Base-by-base conservation (phyloP, 2,888 invertebrate genomes). In the Xestia ashworthii region DNA sequence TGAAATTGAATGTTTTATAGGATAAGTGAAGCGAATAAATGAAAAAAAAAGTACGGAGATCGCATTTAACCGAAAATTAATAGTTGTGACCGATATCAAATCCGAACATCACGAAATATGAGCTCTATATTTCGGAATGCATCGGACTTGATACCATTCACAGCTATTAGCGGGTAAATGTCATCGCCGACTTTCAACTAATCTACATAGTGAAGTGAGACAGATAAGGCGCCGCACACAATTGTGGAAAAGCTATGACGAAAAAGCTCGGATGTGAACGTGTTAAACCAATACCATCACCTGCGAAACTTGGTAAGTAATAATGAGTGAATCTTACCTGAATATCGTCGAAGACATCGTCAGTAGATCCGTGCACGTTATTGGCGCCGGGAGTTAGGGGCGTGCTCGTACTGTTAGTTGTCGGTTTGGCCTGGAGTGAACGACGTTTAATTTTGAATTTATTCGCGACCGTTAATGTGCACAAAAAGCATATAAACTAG, bases 301-400 rank as follows among this genome's bases (percentile, higher is more conserved):
- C 96, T 92, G 93, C 87, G 91, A 91, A 92, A 86, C 84, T 78
- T 70, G 71, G 73, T 86, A 86, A 69, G 66, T 76, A 79, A 71
- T 70, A 83, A 50, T 62, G 78, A 74, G 75, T 78, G 76, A 69
- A 66, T 83, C 92, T 93, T 91, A 97, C 97, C 96, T 96, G 96
- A 77, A 95, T 95, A 82, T 96, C 95, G 81, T 96, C 96, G 93
- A 96, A 97, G 41, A 96, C 96, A 89, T 97, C 96, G 91, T 96
- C 96, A 84, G 89, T 95, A 86, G 96, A 96, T 86, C 95, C 94
- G 93, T 96, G 95, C 84, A 93, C 91, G 93, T 95, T 94, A 92
- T 93, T 93, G 80, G 94, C 93, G 90, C 93, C 93, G 86, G 96
- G 94, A 78, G 95, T 94, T 92, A 95, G 87, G 81, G 96, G 96